Evolutionary conservation across 2,888 invertebrate genomes (phyloP), one percentile per base, ranked within the genome.

Genomic region (Agrotis ipsilon): DNA sequence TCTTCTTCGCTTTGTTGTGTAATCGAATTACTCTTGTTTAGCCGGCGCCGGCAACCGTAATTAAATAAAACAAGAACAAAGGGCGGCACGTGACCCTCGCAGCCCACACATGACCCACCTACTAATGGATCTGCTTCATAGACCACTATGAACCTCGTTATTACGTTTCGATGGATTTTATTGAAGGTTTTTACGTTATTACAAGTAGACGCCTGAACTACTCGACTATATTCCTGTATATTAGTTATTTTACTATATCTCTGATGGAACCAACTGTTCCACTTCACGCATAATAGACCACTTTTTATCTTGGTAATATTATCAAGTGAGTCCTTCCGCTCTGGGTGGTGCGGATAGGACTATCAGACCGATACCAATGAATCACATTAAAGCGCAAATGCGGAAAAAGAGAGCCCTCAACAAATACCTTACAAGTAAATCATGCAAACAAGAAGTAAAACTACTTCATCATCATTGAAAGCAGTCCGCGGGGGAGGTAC

Each of bases 11-110:
- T 83, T 83, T 87, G 85, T 87, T 83, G 68, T 80, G 78, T 81
- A 86, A 88, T 81, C 77, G 80, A 84, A 84, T 88, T 82, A 86
- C 78, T 78, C 68, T 83, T 78, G 85, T 85, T 83, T 84, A 82
- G 68, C 69, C 66, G 63, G 54, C 63, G 78, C 78, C 24, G 63
- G 64, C 48, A 72, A 62, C 60, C 48, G 72, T 82, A 82, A 88
- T 88, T 86, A 84, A 84, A 88, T 87, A 86, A 87, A 87, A 86
- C 83, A 83, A 82, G 78, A 85, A 80, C 70, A 73, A 70, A 73
- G 76, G 62, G 67, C 62, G 68, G 49, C 66, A 78, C 78, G 82
- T 78, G 74, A 48, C 39, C 39, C 39, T 39, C 39, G 39, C 39
- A 39, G 39, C 39, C 55, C 54, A 64, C 66, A 64, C 57, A 69